Conservation (phyloP, 2,888 invertebrate genomes). For the Cantharis rufa region DNA sequence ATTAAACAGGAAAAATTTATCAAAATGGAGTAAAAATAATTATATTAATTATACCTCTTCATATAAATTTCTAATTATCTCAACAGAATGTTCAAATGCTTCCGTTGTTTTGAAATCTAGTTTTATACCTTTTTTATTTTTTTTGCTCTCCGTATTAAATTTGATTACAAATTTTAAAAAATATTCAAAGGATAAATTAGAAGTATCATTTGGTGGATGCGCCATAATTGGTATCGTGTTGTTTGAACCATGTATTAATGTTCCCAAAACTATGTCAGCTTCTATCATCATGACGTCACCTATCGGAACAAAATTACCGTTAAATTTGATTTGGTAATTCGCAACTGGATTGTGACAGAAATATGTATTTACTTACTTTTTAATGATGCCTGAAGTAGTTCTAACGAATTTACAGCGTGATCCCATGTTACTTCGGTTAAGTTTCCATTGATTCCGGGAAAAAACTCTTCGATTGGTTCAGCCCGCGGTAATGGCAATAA, state of each 20-base stretch:
- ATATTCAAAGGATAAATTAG: slow-evolving; percentile 74
- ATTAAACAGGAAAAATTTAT: slow-evolving; percentile 9
- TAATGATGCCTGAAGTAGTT: slow-evolving; percentile 65
- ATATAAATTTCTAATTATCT: slow-evolving; percentile 49
- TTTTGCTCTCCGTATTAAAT: slow-evolving; percentile 56
- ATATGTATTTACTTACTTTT: slow-evolving; percentile 54
- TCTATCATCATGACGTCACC: slow-evolving; percentile 69
- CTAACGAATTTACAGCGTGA: slow-evolving; percentile 80
- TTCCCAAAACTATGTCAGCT: slow-evolving; percentile 80
- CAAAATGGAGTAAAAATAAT: neutral
- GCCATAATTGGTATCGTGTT: slow-evolving; percentile 77
- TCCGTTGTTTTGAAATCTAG: slow-evolving; percentile 85
- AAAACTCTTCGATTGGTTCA: slow-evolving; percentile 10
- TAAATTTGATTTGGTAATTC: too few species aligned
- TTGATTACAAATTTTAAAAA: slow-evolving; percentile 63
- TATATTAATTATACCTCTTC: slow-evolving; percentile 13
- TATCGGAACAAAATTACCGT: neutral
- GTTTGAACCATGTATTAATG: slow-evolving; percentile 55
- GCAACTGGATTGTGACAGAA: neutral
- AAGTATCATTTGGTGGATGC: slow-evolving; percentile 74
- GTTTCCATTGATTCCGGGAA: slow-evolving; percentile 58
- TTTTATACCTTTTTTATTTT: slow-evolving; percentile 76
- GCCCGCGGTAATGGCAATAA: neutral
- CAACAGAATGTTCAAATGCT: slow-evolving; percentile 66
- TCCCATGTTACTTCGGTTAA: slow-evolving; percentile 80